A percentile compares a stretch with the other conserved stretches of the same genome.
Conservation (phyloP, 2,113 vertebrate species). For the Alosa alosa region DNA sequence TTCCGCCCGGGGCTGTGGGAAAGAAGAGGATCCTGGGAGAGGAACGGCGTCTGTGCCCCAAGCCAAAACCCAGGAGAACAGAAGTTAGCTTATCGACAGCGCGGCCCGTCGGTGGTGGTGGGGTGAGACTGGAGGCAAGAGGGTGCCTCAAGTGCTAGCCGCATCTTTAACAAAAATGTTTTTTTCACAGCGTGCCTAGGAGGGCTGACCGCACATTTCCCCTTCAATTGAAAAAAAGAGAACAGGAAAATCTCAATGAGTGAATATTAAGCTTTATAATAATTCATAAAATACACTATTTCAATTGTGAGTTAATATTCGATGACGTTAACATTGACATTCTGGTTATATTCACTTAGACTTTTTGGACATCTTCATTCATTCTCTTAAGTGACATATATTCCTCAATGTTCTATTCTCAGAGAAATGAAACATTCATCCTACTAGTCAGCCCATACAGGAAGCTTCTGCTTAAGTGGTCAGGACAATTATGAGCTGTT, state of each 20-base stretch:
- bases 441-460: neutral
- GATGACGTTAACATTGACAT: neutral
- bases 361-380: neutral
- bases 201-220: neutral
- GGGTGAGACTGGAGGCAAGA: neutral
- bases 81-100: neutral
- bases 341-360: neutral
- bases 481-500: neutral
- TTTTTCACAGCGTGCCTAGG: neutral
- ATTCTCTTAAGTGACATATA: neutral
- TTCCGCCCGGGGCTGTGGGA: neutral
- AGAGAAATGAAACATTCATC: neutral
- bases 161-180: neutral
- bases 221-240: neutral
- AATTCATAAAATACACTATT: neutral
- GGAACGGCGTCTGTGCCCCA: neutral
- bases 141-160: neutral
- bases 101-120: neutral
- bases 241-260: neutral
- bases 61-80: neutral
- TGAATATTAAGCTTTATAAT: neutral
- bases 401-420: neutral
- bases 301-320: neutral
- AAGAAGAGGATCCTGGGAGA: neutral
- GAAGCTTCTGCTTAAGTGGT: neutral